Evolutionary conservation across 2,113 vertebrate species (phyloP), one percentile per base, ranked within the genome.

Genomic region (Edolisoma coerulescens): DNA sequence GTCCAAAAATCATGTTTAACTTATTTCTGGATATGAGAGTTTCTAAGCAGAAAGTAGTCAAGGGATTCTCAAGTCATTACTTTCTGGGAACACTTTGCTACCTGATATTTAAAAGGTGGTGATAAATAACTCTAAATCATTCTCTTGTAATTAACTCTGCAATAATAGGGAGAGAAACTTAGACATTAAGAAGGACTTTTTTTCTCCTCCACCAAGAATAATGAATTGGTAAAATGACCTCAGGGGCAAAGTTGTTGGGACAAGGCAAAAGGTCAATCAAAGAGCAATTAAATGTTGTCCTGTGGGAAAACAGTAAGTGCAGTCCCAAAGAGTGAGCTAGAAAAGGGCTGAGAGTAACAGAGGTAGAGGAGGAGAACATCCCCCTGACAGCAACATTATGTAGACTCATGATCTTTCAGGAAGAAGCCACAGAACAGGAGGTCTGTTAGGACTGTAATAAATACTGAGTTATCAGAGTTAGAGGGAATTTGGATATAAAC

Each of bases 231-330:
- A 33, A 90, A 93, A 68, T 83, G 96, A 97, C 97, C 97, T 94
- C 76, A 70, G 39, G 95, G 96, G 93, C 97, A 97, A 96, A 96
- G 97, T 95, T 97, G 95, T 71, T 95, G 94, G 97, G 96, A 97
- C 97, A 96, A 97, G 94, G 94, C 95, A 94, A 86, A 87, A 95
- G 96, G 96, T 97, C 97, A 96, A 84, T 95, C 92, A 97, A 96
- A 76, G 91, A 97, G 95, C 87, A 96, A 97, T 97, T 97, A 97
- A 93, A 96, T 28, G 92, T 45, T 91, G 87, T 94, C 95, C 92
- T 91, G 64, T 78, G 96, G 96, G 94, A 96, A 97, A 97, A 92
- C 0, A 0, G 33, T 94, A 94, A 95, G 61, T 89, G 87, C 61
- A 70, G 57, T 77, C 92, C 76, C 91, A 84, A 93, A 86, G 22